Evolutionary conservation across 2,888 invertebrate genomes (phyloP), one percentile per base, ranked within the genome.

Genomic region (Orthonychiurus folsomi): DNA sequence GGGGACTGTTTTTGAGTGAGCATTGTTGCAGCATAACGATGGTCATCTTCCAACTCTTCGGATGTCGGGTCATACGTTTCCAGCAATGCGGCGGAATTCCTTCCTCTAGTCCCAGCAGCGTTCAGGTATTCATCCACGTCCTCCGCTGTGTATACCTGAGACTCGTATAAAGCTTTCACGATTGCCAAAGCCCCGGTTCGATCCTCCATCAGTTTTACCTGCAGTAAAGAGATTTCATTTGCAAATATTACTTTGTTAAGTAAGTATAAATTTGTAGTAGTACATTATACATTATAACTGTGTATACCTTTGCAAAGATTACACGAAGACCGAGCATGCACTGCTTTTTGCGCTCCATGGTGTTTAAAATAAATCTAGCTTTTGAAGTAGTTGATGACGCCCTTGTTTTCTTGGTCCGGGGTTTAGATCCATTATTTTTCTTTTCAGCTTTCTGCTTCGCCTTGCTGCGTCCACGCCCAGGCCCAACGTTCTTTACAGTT

Each of bases 21-120:
- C 50, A 69, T 64, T 27, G 65, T 64, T 18, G 69, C 69, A 47
- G 69, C 68, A 56, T 69, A 69, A 20, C 63, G 62, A 63, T 69
- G 69, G 59, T 69, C 69, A 21, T 66, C 65, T 27, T 37, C 57
- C 9, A 25, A 12, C 12, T 57, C 20, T 57, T 21, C 24, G 21
- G 21, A 20, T 23, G 55, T 55, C 5, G 21, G 20, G 5, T 3
- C 2, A 23, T 15, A 12, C 15, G 21, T 20, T 23, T 55, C 55
- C 3, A 25, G 12, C 24, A 5, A 37, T 5, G 24, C 9, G 12
- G 52, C 52, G 3, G 3, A 9, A 9, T n/a, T n/a, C 12, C 15
- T 47, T 12, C 15, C 48, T 15, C 15, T 47, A 15, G 48, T 47
- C 15, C 48, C 48, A 47, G 48, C n/a, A 52, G 5, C 5, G 5